Base-by-base conservation (phyloP, 2,888 invertebrate species). In the Chrysina gloriosa region DNA sequence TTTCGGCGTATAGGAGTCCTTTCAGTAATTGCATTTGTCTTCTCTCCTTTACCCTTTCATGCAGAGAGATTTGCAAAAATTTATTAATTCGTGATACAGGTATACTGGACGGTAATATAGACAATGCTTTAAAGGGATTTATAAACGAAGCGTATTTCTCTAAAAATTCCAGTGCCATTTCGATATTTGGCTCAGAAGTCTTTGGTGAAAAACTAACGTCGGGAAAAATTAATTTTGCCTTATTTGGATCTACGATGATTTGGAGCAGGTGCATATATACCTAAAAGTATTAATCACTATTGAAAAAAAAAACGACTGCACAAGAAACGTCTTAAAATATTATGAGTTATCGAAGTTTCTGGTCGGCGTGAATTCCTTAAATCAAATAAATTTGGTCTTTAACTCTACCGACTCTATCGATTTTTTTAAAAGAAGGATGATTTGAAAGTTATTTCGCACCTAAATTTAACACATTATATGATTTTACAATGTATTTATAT, bases 81-180 rank as follows among this genome's bases (percentile, higher is more conserved):
- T 78, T 79, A 47, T 91, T 90, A 68, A 98, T 87, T 61, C 93
- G 87, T 34, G 87, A 84, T 6, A 98, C 86, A 0, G 91, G 91
- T 68, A 97, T 91, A 16, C 88, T 87, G 76, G 94, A 90, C 0
- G 98, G 96, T 65, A 98, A 83, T 71, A 94, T 89, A 72, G 92
- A 86, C 63, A 96, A 81, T 0, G 91, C 92, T 84, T 92, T 91
- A 6, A 92, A 82, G 0, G 96, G 94, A 75, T 96, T 91, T 76
- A 98, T 93, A 82, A 92, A 90, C 6, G 89, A 87, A 0, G 96
- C 94, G 82, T 96, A 91, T 73, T 92, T 90, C 76, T 95, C 92
- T 34, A 98, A 84, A 65, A 98, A 85, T 71, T 88, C 85, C 3
- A 98, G 84, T 4, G 96, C 95, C 63, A 91, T 89, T 75, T 92